Base-by-base conservation (phyloP, 2,797 vertebrate genomes). In the Heterohyrax brucei region DNA sequence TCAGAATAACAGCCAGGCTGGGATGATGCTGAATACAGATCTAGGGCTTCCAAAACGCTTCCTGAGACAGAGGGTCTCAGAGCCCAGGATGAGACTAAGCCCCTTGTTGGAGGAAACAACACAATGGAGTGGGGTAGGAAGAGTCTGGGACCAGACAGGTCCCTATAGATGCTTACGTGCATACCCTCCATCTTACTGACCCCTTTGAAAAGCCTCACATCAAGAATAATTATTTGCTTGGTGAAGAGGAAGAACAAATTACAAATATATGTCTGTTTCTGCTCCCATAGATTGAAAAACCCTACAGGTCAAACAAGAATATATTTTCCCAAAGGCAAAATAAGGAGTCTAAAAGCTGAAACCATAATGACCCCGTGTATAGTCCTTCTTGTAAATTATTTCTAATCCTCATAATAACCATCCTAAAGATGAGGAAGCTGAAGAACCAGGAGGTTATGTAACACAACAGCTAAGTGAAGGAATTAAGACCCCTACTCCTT, bases 151-250 rank as follows among this genome's bases (percentile, higher is more conserved):
- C 33, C 66, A 59, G 5, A 7, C 24, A 72, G 9, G 33, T 33
- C 56, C 30, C 56, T 61, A 24, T 7, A 10, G 13, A 77, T 61
- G 26, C 59, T n/a, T 2, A 19, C 10, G 26, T 18, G 16, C 3
- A 86, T n/a, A 22, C 7, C 22, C 66, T 0, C 5, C 19, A 28
- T 80, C 24, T 26, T 88, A 0, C 75, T 75, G 44, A 24, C 46
- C 75, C 13, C 22, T 95, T 66, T 61, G 59, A 88, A 76, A 59
- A n/a, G 48, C 39, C 19, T n/a, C 33, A 83, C 13, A 80, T 78
- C 68, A 78, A 87, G 50, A 89, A 95, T 94, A 95, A 68, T 1
- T n/a, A 39, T 30, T n/a, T 94, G 39, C 7, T 61, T 76, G 26
- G 7, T 87, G 79, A 80, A 93, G 66, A 95, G 19, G 26, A 88